Evolutionary conservation across 2,113 vertebrate genomes (phyloP), one percentile per base, ranked within the genome.

Genomic region (Saguinus imperator): DNA sequence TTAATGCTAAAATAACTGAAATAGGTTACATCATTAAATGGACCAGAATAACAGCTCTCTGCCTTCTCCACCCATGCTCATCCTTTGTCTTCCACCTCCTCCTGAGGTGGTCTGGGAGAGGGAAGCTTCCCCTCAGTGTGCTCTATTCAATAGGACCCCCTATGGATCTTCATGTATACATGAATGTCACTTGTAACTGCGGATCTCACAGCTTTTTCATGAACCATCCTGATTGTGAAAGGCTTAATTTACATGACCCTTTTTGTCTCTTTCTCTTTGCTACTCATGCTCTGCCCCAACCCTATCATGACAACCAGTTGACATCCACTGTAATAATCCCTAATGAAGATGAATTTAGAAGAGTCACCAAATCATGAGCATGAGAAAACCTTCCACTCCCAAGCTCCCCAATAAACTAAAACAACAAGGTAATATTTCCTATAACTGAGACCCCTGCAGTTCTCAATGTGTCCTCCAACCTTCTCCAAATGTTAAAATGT

Each of bases 341-440:
- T 98, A 97, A 97, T 98, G 97, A 98, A 98, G 98, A 97, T 97
- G 98, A 97, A 98, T 97, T 98, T 97, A 96, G 90, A 95, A 96
- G 27, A 97, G 90, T 94, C 97, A 97, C 95, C 92, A 96, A 97
- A 96, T 97, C 96, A 87, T 68, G 97, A 93, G 87, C 95, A 92
- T 68, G 94, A 97, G 96, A 92, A 97, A 97, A 97, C 96, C 97
- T 97, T 97, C 96, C 88, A 96, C 94, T 97, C 96, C 93, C 91
- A 96, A 75, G 92, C 89, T 55, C 88, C 89, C 1, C 16, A 52
- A 52, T 5, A 52, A 52, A 52, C 50, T 52, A 52, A 52, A 52
- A 52, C 50, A 52, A 52, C 50, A 17, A 52, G 89, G 21, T 27
- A 48, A 4, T 12, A 57, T n/a, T 73, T 76, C 55, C 52, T 52